Base-by-base conservation (phyloP, 2,113 vertebrate genomes). In the Jacana jacana region DNA sequence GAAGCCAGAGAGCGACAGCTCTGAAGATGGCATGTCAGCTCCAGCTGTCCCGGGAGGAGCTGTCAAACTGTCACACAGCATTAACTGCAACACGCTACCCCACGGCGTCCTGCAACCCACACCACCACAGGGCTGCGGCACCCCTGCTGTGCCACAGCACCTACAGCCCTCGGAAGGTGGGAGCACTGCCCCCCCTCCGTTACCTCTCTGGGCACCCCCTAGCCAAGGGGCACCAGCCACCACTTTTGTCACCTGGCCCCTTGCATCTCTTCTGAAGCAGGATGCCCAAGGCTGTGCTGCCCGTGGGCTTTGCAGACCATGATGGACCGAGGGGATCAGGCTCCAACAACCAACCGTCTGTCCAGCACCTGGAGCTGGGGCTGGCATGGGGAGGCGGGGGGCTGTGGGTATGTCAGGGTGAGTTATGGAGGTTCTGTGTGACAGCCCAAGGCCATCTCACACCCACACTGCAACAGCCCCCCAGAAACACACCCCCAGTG, bases 61-160 rank as follows among this genome's bases (percentile, higher is more conserved):
- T 89, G 95, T 95, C 81, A 89, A 75, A 94, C 81, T 91, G 88
- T 63, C 81, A 93, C 77, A 95, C 51, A 35, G 89, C 91, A 95
- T 71, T 93, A 79, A 70, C 91, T 49, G 55, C 79, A 12, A 46
- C 64, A 66, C 48, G 4, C 44, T 72, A 24, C 93, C 20, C 28
- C 84, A 66, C 39, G 18, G 17, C 5, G 5, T 71, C 66, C 80
- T 79, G 75, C 73, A 82, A 44, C 66, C 55, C 40, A 6, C 89
- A 28, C 52, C 25, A 9, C 88, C 60, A 71, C 7, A 5, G 51
- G 70, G 76, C 83, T 57, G 44, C 4, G 5, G 28, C 81, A 68
- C n/a, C 64, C 37, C 54, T 63, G 81, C 65, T 7, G 3, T 13
- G 61, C 39, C 25, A 33, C 23, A 33, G 52, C 51, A 52, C 73